Evolutionary conservation across 2,888 invertebrate genomes (phyloP), one percentile per base, ranked within the genome.

Genomic region (Seira musarum): DNA sequence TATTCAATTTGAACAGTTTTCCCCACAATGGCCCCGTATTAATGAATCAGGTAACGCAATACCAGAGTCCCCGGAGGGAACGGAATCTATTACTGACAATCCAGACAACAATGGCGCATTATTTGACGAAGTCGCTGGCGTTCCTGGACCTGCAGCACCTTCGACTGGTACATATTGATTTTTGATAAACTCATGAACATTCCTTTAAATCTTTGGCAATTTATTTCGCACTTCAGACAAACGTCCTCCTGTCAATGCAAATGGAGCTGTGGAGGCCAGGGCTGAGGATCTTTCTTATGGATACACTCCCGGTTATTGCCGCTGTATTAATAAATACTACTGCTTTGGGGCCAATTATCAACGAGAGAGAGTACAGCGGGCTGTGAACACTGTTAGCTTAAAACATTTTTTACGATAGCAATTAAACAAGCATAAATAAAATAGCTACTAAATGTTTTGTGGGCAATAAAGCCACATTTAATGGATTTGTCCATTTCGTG

Each of bases 221-320:
- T 40, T 40, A 60, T 19, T 8, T 10, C n/a, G 60, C 17, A n/a
- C 22, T 10, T 30, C 46, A 67, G 74, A 74, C 5, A 66, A 74
- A 30, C 60, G 74, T 8, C 74, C 67, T 22, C 22, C 74, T 22
- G 24, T 68, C 8, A 21, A 3, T 15, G 24, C 22, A 8, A 69
- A 8, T 30, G 24, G 22, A 5, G 68, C 57, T 6, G 35, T 75
- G 10, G 69, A 79, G 68, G 68, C 57, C 21, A 63, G 74, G 35
- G 82, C 78, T 25, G 83, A 83, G 69, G 86, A 86, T 70, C 72
- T 85, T 13, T 80, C 84, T 0, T 71, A 73, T 19, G 74, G 75
- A 21, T 85, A 85, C 24, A 77, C 80, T 0, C 85, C 86, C 0
- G 83, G 82, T 1, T 86, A 86, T 57, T 86, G 86, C 65, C 84